phyloP scores from a whole-genome alignment of 2,797 vertebrate genomes.

The Garrulus glandarius region DNA sequence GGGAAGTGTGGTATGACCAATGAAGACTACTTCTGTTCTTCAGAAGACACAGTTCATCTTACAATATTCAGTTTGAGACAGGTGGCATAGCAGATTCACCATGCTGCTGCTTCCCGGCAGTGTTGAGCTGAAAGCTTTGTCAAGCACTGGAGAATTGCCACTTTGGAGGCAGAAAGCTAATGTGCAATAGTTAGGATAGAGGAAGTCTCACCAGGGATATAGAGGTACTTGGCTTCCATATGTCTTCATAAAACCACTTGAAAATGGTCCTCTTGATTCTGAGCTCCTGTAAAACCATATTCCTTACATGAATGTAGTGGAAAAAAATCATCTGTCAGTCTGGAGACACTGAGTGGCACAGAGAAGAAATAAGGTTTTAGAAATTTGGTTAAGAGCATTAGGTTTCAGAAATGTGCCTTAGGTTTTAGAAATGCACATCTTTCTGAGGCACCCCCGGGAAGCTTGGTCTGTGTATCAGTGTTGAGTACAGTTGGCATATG shows the following conservation, averaged over 20 bases:
- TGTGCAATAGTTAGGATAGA: not conserved
- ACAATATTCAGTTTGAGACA: slow-evolving; percentile 1
- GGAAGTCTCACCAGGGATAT: not conserved
- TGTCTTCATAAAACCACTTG: slow-evolving; percentile 19
- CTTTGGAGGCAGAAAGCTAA: not conserved
- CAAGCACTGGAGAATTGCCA: not conserved
- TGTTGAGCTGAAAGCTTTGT: slow-evolving; percentile 2
- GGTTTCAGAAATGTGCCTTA: not conserved
- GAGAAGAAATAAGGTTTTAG: not conserved
- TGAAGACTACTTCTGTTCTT: not conserved
- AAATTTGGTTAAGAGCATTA: not conserved
- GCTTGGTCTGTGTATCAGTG: not conserved
- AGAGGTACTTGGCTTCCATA: not conserved
- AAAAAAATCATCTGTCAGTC: not conserved
- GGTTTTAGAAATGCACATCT: not conserved
- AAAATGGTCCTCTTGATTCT: not conserved
- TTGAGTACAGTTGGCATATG: not conserved
- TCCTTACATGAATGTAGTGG: not conserved
- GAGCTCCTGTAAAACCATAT: not conserved
- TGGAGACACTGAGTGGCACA: not conserved
- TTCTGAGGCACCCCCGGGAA: slow-evolving; percentile 1
- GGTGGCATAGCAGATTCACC: not conserved
- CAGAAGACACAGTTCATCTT: not conserved
- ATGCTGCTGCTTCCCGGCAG: not conserved
- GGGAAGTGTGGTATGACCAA: not conserved